Evolutionary conservation across 2,888 invertebrate genomes (phyloP).

Genomic region (Griposia aprilina): DNA sequence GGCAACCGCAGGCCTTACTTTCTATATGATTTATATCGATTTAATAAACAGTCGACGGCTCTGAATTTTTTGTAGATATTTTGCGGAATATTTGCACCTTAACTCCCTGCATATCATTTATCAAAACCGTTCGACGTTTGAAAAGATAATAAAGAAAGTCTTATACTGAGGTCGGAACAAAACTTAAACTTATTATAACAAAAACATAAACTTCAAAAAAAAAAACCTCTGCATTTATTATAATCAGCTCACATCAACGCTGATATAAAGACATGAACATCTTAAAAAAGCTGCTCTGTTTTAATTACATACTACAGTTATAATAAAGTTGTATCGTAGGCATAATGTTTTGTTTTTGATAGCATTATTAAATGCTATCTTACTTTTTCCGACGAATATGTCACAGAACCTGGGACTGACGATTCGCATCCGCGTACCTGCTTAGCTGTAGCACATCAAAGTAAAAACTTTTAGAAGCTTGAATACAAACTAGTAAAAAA

Average conservation of each 20-base stretch:
- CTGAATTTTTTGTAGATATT: not conserved
- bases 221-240: not conserved
- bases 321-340: not conserved
- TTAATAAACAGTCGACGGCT: not conserved
- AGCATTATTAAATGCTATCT: too few relatives aligned
- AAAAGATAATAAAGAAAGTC: not conserved
- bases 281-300: not conserved
- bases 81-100: not conserved
- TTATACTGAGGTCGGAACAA: not conserved
- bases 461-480: not conserved
- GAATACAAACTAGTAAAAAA: not conserved
- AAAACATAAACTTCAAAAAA: not conserved
- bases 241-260: not conserved
- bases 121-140: not conserved
- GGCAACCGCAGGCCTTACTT: slow-evolving; percentile 14
- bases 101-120: not conserved
- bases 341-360: too few relatives aligned
- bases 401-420: not conserved
- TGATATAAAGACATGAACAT: not conserved
- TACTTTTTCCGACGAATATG: not conserved
- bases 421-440: too few relatives aligned
- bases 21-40: not conserved
- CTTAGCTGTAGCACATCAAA: not conserved
- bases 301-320: not conserved
- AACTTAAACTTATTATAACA: not conserved